These are phyloP conservation scores for Bradynema listronoti DNA, from an alignment of 1,140 invertebrate genomes.

Conservation along the genomic window DNA sequence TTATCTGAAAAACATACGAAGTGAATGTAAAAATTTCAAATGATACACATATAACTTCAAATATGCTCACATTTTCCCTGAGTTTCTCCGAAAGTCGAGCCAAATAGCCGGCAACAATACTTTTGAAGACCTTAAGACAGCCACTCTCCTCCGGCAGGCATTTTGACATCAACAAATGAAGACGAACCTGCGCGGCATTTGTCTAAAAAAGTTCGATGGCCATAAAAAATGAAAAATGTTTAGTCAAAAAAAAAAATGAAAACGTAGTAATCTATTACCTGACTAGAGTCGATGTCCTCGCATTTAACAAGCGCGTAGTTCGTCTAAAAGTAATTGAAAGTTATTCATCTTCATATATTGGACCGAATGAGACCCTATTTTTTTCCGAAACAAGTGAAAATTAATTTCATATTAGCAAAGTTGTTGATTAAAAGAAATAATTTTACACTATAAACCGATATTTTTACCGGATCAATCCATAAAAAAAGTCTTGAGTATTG, in stretches of 20 bases:
- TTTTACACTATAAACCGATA: background rate
- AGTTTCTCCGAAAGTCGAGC: constrained; percentile 12
- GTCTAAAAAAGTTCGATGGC: no score
- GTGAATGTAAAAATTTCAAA: background rate
- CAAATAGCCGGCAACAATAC: constrained; percentile 27
- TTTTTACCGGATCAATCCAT: constrained; percentile 77
- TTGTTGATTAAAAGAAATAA: background rate
- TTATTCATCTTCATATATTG: background rate
- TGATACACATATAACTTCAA: constrained; percentile 3
- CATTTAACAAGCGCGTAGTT: constrained; percentile 23
- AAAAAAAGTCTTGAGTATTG: constrained; percentile 85
- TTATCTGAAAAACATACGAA: constrained; percentile 5
- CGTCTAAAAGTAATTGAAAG: constrained; percentile 15
- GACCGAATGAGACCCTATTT: constrained; percentile 4
- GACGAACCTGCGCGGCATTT: no score
- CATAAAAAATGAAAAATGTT: no score
- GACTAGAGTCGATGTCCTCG: constrained; percentile 2
- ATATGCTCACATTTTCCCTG: constrained; percentile 24
- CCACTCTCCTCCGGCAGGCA: constrained; percentile 13
- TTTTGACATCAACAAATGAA: constrained; percentile 24
- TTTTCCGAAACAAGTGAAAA: constrained; percentile 13
- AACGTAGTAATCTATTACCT: constrained; percentile 12
- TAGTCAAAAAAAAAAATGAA: no score
- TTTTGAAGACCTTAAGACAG: constrained; percentile 7
- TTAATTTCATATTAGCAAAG: background rate